Base-by-base conservation (phyloP, 2,797 vertebrate species). In the Cryptoblepharus egeriae region DNA sequence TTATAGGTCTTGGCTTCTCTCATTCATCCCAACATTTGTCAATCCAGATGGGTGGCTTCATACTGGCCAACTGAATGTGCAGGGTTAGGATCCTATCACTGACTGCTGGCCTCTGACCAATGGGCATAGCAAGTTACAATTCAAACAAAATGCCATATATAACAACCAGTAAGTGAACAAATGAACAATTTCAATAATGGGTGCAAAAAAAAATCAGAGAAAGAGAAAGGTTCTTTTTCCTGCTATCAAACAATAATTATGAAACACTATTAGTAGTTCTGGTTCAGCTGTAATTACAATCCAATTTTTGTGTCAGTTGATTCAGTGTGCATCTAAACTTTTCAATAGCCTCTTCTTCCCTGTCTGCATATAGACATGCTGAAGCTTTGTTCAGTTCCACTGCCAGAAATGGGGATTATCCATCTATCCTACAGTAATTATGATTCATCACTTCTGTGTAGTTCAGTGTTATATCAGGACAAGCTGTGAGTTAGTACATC, bases 331-430 rank as follows among this genome's bases (percentile, higher is more conserved):
- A 72, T 28, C 37, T 70, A 45, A n/a, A 80, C 55, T 16, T 79
- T 80, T 55, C 26, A 84, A 69, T 52, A 0, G 0, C 13, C 2
- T 11, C 8, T 32, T 75, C 75, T 79, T 80, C 63, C 72, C 68
- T 57, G 61, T 26, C 71, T 75, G 45, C 49, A 5, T 61, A 72
- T 8, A 71, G 68, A 63, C 16, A 0, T 0, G 22, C 52, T 64
- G 20, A 0, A 0, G 77, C 30, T 80, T 42, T 64, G 58, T 81
- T 88, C 69, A 85, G 75, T 30, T 71, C 73, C 67, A 30, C 26
- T 75, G 64, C 60, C 75, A 83, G 60, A 78, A 78, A 61, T 24
- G 63, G 49, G 80, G 39, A 84, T 81, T 86, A 85, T 42, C 57
- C 72, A 32, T 72, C 70, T 87, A 55, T 49, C 73, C 42, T 2